Evolutionary conservation across 2,888 invertebrate species (phyloP), one percentile per base, ranked within the genome.

Genomic region (Drosophila anomelani): DNA sequence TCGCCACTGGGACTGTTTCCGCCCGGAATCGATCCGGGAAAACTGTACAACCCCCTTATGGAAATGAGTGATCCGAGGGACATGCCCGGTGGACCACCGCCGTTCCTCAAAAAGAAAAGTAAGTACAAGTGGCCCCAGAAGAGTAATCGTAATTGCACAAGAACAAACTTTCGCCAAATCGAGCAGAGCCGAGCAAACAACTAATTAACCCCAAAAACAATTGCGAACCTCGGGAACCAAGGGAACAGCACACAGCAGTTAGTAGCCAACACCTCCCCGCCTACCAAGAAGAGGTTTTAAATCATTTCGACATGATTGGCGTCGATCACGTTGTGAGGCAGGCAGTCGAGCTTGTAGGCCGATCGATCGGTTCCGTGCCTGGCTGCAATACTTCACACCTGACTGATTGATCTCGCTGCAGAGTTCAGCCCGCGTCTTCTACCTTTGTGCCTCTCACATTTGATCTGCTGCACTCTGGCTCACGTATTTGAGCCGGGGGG

Each of bases 41-140:
- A 96, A 92, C 93, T 95, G 91, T 95, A 95, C 90, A 95, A 94
- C 91, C 95, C 96, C 6, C 93, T 96, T 68, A 95, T 96, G 94
- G 96, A 96, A 90, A 95, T 95, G 93, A 93, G 94, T n/a, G 96
- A 96, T 82, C 95, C 95, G 79, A 94, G 95, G 87, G 94, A 94
- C 77, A 94, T 95, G 86, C 94, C 95, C 51, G 93, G 94, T 75
- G 96, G 96, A 85, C 94, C 94, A 76, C 94, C 95, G 90, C 95
- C 95, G 80, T 95, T 94, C 88, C 95, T 95, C 83, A 96, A 96
- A 94, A 95, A 95, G 94, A 96, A 96, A 95, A 95, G 96, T 96
- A 94, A 95, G 96, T 94, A 85, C 44, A 93, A 95, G 95, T 94
- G 81, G 34, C 56, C 53, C 56, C 63, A 46, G 32, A 46, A 57